Percentiles rank a stretch among this genome's conserved stretches.
phyloP scores from a whole-genome alignment of 2,113 vertebrate species.

The Sinocyclocheilus grahami region DNA sequence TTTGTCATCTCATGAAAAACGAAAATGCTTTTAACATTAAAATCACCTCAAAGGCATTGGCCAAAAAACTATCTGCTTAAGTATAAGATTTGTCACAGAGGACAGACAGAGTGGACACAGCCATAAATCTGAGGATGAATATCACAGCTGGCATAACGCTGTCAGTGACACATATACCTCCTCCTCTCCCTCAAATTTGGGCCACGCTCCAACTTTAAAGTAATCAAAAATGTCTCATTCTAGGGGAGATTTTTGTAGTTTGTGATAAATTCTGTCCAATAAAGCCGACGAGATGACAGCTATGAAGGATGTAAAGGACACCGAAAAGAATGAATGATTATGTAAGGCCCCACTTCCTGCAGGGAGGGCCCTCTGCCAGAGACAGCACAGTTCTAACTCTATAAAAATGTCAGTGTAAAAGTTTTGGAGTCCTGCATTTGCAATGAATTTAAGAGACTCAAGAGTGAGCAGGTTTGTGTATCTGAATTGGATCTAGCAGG shows the following conservation, averaged over 20 bases:
- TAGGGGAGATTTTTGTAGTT: constrained; percentile 40
- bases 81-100: constrained; percentile 37
- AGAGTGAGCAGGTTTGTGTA: not conserved
- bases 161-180: constrained; percentile 7
- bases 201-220: constrained; percentile 25
- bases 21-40: constrained; percentile 40
- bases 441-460: not conserved
- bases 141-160: constrained; percentile 20
- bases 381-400: constrained; percentile 14
- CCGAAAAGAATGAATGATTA: constrained; percentile 21
- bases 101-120: constrained; percentile 14
- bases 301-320: constrained; percentile 49
- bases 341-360: constrained; percentile 26
- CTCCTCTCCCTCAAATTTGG: not conserved
- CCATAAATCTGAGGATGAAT: constrained; percentile 32
- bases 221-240: constrained; percentile 40
- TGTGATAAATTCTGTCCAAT: constrained; percentile 39
- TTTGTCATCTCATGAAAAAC: constrained; percentile 16
- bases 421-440: constrained; percentile 3
- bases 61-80: constrained; percentile 30
- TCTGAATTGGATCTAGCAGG: not conserved
- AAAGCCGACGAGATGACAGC: constrained; percentile 20
- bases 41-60: constrained; percentile 29
- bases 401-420: constrained; percentile 38
- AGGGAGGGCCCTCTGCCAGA: constrained; percentile 9